Percentiles rank a stretch among this genome's conserved stretches.
Conservation (phyloP, 23 tunicate genomes). For the Halocynthia roretzi region DNA sequence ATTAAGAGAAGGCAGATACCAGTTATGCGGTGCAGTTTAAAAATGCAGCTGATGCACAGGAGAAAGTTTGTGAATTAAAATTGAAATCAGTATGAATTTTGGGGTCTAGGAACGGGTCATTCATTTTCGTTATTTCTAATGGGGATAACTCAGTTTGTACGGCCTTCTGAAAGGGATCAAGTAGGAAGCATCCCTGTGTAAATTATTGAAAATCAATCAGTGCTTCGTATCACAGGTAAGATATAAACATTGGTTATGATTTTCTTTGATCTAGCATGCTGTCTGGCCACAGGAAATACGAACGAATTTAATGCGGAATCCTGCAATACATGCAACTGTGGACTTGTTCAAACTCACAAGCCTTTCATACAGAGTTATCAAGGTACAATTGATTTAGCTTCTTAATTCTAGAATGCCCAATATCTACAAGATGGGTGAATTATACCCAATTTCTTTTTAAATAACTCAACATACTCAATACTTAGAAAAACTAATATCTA, state of each 20-base stretch:
- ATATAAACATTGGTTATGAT: slow-evolving; percentile 11
- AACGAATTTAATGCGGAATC: background rate
- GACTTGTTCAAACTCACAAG: no score
- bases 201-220: slow-evolving; percentile 6
- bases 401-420: no score
- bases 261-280: slow-evolving; percentile 19
- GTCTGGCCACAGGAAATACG: slow-evolving; percentile 23
- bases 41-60: background rate
- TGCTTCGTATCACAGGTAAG: background rate
- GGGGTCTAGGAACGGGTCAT: background rate
- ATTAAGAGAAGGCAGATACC: background rate
- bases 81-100: background rate
- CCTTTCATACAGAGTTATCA: no score
- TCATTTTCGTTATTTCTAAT: background rate
- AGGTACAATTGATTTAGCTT: no score
- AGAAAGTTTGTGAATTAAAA: background rate
- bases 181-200: background rate
- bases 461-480: no score
- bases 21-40: background rate
- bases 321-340: slow-evolving; percentile 32
- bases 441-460: no score
- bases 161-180: background rate
- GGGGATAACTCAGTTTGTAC: background rate
- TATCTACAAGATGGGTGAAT: no score
- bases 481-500: no score